A percentile compares a stretch with the other conserved stretches of the same genome.
Conservation (phyloP, 2,888 invertebrate species). For the Yponomeuta malinellus region DNA sequence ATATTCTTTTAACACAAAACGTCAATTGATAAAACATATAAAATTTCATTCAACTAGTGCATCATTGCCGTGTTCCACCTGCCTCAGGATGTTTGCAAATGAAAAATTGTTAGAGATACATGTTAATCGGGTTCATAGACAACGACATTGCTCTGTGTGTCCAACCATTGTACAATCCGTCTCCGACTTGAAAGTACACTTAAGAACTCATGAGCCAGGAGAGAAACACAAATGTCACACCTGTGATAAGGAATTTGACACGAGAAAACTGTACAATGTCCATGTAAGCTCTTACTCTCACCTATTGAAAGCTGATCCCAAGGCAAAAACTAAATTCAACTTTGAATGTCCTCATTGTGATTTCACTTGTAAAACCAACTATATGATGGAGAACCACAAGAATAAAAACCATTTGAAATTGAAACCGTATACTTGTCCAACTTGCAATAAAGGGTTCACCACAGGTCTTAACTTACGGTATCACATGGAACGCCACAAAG, state of each 20-base stretch:
- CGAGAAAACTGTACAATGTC: slow-evolving; percentile 16
- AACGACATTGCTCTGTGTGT: slow-evolving; percentile 38
- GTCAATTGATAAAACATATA: not conserved
- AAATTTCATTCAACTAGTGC: not conserved
- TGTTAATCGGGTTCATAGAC: too few relatives aligned
- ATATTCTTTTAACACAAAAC: slow-evolving; percentile 36
- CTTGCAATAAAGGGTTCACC: slow-evolving; percentile 38
- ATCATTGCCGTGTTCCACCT: too few relatives aligned
- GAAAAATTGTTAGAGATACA: too few relatives aligned
- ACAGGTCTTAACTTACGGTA: slow-evolving; percentile 40
- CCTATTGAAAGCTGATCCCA: slow-evolving; percentile 13
- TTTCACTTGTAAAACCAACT: slow-evolving; percentile 2
- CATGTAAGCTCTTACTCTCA: slow-evolving; percentile 20
- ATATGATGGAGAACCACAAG: slow-evolving; percentile 10
- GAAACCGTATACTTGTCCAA: slow-evolving; percentile 38
- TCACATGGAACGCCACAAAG: slow-evolving; percentile 10
- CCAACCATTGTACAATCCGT: slow-evolving; percentile 36
- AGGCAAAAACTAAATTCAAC: slow-evolving; percentile 8
- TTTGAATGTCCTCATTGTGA: slow-evolving; percentile 12
- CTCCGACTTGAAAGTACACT: slow-evolving; percentile 38
- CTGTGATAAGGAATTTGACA: slow-evolving; percentile 35
- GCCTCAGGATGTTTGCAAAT: too few relatives aligned
- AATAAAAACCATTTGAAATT: slow-evolving; percentile 14
- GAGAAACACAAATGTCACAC: slow-evolving; percentile 38
- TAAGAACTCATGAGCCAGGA: slow-evolving; percentile 30